Conservation (phyloP, 2,113 vertebrate species). For the Sorex fumeus region DNA sequence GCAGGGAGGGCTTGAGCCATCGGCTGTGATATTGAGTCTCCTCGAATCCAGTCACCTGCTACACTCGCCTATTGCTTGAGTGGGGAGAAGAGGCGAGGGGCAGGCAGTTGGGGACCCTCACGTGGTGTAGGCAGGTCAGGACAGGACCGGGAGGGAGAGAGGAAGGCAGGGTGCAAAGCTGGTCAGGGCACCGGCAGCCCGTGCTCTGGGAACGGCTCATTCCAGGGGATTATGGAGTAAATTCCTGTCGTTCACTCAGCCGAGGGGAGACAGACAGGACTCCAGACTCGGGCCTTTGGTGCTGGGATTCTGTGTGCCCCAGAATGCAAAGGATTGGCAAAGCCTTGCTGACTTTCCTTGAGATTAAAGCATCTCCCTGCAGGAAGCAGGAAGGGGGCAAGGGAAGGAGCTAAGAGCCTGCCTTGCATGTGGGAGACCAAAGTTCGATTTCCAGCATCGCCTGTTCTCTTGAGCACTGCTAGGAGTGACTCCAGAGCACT, state of each 20-base stretch:
- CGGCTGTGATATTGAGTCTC: not conserved
- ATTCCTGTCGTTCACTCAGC: constrained; percentile 65
- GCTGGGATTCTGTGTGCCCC: not conserved
- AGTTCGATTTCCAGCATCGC: too few species aligned
- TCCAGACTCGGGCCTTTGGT: not conserved
- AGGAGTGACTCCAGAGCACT: too few species aligned
- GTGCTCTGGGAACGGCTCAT: not conserved
- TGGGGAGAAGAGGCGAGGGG: not conserved
- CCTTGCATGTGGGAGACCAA: too few species aligned
- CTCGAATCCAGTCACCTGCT: too few species aligned
- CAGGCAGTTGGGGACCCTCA: not conserved
- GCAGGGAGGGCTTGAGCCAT: too few species aligned
- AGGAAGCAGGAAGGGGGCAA: too few species aligned
- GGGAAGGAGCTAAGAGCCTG: too few species aligned
- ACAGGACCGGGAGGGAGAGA: not conserved
- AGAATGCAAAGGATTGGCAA: constrained; percentile 39
- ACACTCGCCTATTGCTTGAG: constrained; percentile 11
- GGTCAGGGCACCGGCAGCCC: not conserved
- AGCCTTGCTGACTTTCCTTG: too few species aligned
- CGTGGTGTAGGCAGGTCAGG: constrained; percentile 31
- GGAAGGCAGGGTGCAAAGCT: not conserved
- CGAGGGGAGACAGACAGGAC: not conserved
- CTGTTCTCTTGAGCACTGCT: too few species aligned
- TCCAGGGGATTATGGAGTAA: not conserved
- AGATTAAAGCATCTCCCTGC: too few species aligned